Evolutionary conservation across 2,797 vertebrate genomes (phyloP).

Genomic region (Hemibagrus guttatus): DNA sequence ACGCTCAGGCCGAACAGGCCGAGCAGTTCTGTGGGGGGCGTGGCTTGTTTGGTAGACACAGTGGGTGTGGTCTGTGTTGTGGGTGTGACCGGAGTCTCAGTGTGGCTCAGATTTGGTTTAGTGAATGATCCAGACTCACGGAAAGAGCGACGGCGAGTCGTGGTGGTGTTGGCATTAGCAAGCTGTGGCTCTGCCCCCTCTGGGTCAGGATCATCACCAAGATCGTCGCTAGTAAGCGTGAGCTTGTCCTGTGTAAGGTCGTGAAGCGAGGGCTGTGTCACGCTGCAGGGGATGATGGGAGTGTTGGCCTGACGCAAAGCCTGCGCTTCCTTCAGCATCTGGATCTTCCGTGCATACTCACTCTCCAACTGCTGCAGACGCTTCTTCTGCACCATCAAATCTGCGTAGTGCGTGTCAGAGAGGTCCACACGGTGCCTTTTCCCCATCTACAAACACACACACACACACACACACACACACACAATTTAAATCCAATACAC

Average conservation of each 20-base stretch:
- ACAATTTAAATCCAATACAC: neutral
- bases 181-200: conserved; percentile 80
- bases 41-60: conserved; percentile 58
- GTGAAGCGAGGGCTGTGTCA: conserved; percentile 92
- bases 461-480: conserved; percentile 1
- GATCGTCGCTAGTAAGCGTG: conserved; percentile 84
- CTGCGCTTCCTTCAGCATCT: conserved; percentile 91
- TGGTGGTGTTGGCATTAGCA: neutral
- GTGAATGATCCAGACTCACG: conserved; percentile 89
- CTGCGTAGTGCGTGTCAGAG: conserved; percentile 84
- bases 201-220: conserved; percentile 81
- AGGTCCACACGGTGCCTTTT: conserved; percentile 82
- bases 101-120: conserved; percentile 89
- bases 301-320: conserved; percentile 69
- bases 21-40: conserved; percentile 78
- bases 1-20: conserved; percentile 81
- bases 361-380: conserved; percentile 90
- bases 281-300: conserved; percentile 68
- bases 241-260: conserved; percentile 97
- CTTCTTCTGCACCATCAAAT: conserved; percentile 90
- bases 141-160: conserved; percentile 80
- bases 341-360: conserved; percentile 94
- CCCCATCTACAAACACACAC: conserved; percentile 68
- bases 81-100: conserved; percentile 66
- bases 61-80: neutral